These are phyloP conservation scores for Pachycephus smyrnensis DNA, from an alignment of 2,888 invertebrate genomes.

Conservation along the genomic window DNA sequence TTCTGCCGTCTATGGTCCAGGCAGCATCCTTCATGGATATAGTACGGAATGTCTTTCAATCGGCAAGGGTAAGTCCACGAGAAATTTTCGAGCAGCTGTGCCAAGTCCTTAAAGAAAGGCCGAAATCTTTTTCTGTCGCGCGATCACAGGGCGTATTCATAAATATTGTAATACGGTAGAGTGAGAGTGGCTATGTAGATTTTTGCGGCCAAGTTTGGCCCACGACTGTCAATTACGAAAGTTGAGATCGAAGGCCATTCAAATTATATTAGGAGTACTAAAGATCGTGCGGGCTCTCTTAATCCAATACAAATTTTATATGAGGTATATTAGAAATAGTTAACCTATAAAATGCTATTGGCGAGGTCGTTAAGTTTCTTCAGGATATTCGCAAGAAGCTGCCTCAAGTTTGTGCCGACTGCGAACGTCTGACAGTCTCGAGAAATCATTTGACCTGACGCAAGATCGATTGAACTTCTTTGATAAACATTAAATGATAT, in stretches of 20 bases:
- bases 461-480: neutral
- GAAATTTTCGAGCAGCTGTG: neutral
- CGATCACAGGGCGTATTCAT: slow-evolving; percentile 11
- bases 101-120: neutral
- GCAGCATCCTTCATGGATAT: slow-evolving; percentile 37
- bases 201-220: slow-evolving; percentile 12
- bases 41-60: slow-evolving; percentile 35
- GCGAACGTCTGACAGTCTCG: too few relatives aligned
- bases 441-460: too few relatives aligned
- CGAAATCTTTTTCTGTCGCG: neutral
- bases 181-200: slow-evolving; percentile 11
- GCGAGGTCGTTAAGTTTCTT: neutral
- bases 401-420: too few relatives aligned
- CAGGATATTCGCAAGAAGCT: too few relatives aligned
- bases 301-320: neutral
- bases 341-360: neutral
- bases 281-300: neutral
- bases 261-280: neutral
- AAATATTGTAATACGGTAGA: slow-evolving; percentile 16
- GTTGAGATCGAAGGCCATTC: slow-evolving; percentile 6
- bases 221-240: slow-evolving; percentile 19
- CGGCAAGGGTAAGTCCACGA: slow-evolving; percentile 42
- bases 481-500: neutral
- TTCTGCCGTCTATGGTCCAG: slow-evolving; percentile 22
- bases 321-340: neutral